Base-by-base conservation (phyloP, 2,888 invertebrate genomes). In the Embidobia sp. region DNA sequence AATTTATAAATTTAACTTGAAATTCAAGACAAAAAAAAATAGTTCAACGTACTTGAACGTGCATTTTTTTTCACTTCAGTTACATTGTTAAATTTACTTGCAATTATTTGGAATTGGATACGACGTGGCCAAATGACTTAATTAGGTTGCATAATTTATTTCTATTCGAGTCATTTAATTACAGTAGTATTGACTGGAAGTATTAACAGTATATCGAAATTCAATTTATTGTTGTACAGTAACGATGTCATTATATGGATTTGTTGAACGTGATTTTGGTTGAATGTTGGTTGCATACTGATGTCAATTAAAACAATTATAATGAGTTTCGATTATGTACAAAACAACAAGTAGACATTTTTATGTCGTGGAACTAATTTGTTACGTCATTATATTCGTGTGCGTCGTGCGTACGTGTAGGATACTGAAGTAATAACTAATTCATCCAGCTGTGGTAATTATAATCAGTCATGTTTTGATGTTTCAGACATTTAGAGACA, bases 281-380 rank as follows among this genome's bases (percentile, higher is more conserved):
- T 19, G 31, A 31, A 33, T 59, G 44, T 15, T 22, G 22, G 44
- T 44, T 15, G 15, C 46, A 44, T 31, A 19, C 18, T 27, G 11
- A 18, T 29, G 10, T 7, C 7, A 29, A 15, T 42, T 48, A 37
- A 35, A 61, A 48, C 37, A 40, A 40, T 40, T 31, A 29, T 63
- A 63, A 63, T 63, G 46, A 48, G 27, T 35, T 61, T 37, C 27
- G 16, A 33, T 37, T 61, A 48, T 48, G 61, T 33, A 48, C 48
- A 44, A 22, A 31, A 33, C 19, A 57, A 59, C 59, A 44, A 19
- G 57, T 33, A 15, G 33, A 31, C 18, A 33, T 33, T 59, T 59
- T 59, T 59, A 46, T 59, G 19, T 11, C 10, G 19, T 22, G 6
- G 19, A 46, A 59, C 37, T 51, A 53, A 40, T 46, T 59, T 46